These are phyloP conservation scores for Poecilia picta DNA, from an alignment of 2,797 vertebrate genomes.

Conservation along the genomic window DNA sequence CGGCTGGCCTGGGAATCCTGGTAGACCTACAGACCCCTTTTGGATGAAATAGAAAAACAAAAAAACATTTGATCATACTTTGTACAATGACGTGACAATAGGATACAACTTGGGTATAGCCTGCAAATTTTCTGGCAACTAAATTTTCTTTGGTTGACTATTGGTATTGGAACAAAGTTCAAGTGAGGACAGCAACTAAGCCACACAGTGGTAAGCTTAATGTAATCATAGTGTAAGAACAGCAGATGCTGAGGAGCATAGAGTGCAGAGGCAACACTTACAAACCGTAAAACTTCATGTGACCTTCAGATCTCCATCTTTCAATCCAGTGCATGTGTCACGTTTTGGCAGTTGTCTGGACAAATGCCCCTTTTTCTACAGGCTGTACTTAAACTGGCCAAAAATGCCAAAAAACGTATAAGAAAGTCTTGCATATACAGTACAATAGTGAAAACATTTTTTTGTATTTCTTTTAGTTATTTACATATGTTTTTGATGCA, in stretches of 20 bases:
- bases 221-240: background rate
- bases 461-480: too few species aligned
- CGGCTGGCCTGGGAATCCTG: slow-evolving; percentile 57
- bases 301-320: background rate
- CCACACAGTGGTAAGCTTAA: background rate
- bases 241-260: background rate
- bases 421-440: too few species aligned
- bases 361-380: background rate
- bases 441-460: too few species aligned
- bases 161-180: background rate
- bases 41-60: slow-evolving; percentile 3
- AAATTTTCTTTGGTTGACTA: background rate
- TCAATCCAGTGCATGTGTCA: background rate
- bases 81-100: background rate
- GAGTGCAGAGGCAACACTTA: background rate
- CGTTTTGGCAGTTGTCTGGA: background rate
- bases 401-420: too few species aligned
- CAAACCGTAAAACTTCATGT: background rate
- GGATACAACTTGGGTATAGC: background rate
- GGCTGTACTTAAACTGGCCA: too few species aligned
- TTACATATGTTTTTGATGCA: background rate
- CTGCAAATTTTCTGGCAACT: background rate
- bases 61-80: background rate
- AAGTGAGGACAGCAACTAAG: background rate
- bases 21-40: slow-evolving; percentile 63